Base-by-base conservation (phyloP, 2,797 vertebrate species). In the Eremophila alpestris region DNA sequence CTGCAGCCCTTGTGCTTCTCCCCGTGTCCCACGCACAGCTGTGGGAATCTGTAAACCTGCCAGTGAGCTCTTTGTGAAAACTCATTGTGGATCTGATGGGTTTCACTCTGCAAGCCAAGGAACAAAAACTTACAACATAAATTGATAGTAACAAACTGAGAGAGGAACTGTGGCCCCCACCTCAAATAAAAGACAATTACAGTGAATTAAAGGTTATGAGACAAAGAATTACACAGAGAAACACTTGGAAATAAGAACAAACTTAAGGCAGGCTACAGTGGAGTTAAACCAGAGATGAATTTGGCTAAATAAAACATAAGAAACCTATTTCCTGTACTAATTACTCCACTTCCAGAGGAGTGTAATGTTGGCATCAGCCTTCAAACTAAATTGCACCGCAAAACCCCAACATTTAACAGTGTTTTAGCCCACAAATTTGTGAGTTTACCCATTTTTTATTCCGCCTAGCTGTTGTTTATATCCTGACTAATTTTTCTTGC, bases 291-390 rank as follows among this genome's bases (percentile, higher is more conserved):
- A 94, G 91, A 90, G 69, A 87, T 56, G 48, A 95, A 93, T 88
- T 86, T 86, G 73, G 41, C 76, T 86, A 91, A 93, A 93, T 95
- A 94, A 95, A 94, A 92, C 85, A 95, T 88, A 91, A 95, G 96
- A 95, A 96, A 95, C 63, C 70, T 82, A 94, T 94, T 96, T 97
- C 95, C 95, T 94, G 55, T 67, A 91, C 87, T 95, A 96, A 96
- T 96, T 95, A 92, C 63, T 82, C 69, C 2, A 15, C 76, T 88
- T 76, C 74, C 87, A 88, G 63, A 90, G 89, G 88, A 96, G 85
- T 36, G 62, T 78, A 83, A 87, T 73, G 41, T 73, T 93, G 92
- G 84, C 91, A 94, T 88, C 89, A 76, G 52, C 51, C 83, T 89
- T 94, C 94, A 76, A 51, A 82, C 45, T 90, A 82, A 90, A 95